Base-by-base conservation (phyloP, 2,888 invertebrate species). In the Atrina japonica region DNA sequence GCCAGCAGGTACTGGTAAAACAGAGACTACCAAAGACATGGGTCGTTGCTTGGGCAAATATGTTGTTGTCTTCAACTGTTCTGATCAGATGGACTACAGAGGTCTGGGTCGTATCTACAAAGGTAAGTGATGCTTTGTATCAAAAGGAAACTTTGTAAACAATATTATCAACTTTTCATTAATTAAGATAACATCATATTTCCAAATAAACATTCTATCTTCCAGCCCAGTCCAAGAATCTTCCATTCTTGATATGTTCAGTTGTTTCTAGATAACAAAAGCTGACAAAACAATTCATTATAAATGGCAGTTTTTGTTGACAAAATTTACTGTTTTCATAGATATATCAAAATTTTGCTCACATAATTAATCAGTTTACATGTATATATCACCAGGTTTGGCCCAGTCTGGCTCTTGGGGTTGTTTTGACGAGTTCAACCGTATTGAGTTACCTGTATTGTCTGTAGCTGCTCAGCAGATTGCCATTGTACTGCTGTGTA, bases 61-160 rank as follows among this genome's bases (percentile, higher is more conserved):
- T 90, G 97, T 98, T 21, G 92, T 91, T 47, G 97, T 98, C 47
- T 98, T 98, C 92, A 98, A 98, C 91, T 98, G 98, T 90, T 98
- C 97, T 0, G 98, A 98, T 92, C 98, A 98, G 92, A 98, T 98
- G 98, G 98, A 98, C 91, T 98, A 97, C 91, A 94, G 97, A 90
- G 98, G 98, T 35, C 92, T 98, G 9, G 98, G 98, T 1, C 93
- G 98, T 77, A 98, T 98, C 85, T 98, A 97, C 91, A 98, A 98
- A 93, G 97, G 93, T 92, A 55, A 50, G 66, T 1, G 27, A n/a
- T n/a, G n/a, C n/a, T n/a, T n/a, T n/a, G n/a, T n/a, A n/a, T n/a
- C n/a, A n/a, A 25, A n/a, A 14, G 29, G n/a, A n/a, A n/a, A n/a
- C n/a, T n/a, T n/a, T n/a, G n/a, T n/a, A n/a, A n/a, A n/a, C n/a